These are phyloP conservation scores for Odontocolon sp. DNA, from an alignment of 2,888 invertebrate species.

Conservation along the genomic window DNA sequence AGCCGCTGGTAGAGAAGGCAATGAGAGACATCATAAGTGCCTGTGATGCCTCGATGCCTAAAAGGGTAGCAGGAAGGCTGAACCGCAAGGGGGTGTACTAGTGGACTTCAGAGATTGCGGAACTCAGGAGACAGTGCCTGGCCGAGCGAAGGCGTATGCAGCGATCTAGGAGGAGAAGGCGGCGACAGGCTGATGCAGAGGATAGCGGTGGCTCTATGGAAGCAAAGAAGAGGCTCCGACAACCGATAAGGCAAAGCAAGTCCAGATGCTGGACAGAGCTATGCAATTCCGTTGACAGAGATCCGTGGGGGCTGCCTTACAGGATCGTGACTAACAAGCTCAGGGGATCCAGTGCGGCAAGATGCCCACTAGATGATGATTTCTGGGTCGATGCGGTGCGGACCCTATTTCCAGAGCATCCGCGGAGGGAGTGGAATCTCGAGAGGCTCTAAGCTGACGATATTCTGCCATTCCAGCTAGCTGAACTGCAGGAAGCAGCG, in stretches of 20 bases:
- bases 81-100: no score
- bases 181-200: neutral
- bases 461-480: neutral
- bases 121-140: neutral
- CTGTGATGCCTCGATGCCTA: no score
- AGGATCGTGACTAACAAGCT: no score
- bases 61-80: no score
- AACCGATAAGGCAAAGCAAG: slow-evolving; percentile 24
- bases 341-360: no score
- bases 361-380: no score
- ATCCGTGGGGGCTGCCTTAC: slow-evolving; percentile 39
- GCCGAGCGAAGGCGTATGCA: slow-evolving; percentile 6
- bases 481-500: neutral
- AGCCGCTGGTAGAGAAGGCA: no score
- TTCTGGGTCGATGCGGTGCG: neutral
- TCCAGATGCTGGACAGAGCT: slow-evolving; percentile 17
- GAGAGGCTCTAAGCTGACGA: no score
- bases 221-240: neutral
- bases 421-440: neutral
- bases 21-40: no score
- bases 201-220: neutral
- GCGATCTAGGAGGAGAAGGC: neutral
- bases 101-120: no score
- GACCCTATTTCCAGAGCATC: slow-evolving; percentile 28
- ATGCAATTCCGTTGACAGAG: neutral